These are phyloP conservation scores for Prochilodus magdalenae DNA, from an alignment of 2,113 vertebrate genomes.

Conservation along the genomic window DNA sequence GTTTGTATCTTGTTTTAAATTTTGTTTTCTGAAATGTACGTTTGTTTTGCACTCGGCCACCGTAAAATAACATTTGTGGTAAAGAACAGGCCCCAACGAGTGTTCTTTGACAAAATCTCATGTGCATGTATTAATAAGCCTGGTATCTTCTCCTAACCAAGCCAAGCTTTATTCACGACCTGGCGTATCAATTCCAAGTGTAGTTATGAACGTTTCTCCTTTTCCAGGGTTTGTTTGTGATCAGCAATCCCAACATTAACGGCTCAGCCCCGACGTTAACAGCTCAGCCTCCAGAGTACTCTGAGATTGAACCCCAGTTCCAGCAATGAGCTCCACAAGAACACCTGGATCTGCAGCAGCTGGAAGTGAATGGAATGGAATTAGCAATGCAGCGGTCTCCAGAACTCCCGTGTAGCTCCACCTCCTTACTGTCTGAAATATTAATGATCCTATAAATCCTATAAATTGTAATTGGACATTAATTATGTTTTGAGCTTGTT, in stretches of 20 bases:
- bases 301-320: not conserved
- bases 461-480: too few relatives aligned
- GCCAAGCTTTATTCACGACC: too few relatives aligned
- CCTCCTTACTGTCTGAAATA: not conserved
- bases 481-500: too few relatives aligned
- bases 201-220: not conserved
- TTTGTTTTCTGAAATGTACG: too few relatives aligned
- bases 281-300: not conserved
- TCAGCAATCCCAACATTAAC: not conserved
- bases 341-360: not conserved
- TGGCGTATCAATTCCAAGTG: not conserved
- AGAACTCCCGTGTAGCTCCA: not conserved
- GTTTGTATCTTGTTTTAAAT: too few relatives aligned
- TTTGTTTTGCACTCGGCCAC: too few relatives aligned
- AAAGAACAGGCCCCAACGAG: too few relatives aligned
- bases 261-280: not conserved
- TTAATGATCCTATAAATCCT: too few relatives aligned
- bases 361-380: not conserved
- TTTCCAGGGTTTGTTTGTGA: not conserved
- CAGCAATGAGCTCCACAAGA: not conserved
- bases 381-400: not conserved
- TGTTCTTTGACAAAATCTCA: too few relatives aligned
- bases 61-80: too few relatives aligned
- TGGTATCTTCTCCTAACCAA: too few relatives aligned
- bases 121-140: too few relatives aligned